Evolutionary conservation across 2,797 vertebrate species (phyloP).

Genomic region (Lepus townsendii): DNA sequence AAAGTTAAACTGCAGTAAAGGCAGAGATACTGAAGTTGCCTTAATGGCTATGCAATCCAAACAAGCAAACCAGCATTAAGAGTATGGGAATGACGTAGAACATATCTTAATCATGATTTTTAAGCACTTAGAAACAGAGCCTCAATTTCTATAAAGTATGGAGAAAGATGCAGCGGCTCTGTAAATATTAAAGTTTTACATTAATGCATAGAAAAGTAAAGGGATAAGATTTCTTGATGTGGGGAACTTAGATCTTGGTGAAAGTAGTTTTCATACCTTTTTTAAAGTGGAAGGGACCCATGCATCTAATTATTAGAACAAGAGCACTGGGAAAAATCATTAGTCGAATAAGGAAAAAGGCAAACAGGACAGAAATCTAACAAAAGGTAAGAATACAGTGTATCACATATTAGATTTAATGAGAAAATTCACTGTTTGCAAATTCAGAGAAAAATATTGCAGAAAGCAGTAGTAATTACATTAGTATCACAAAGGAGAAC

Average conservation of each 20-base stretch:
- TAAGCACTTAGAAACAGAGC: background rate
- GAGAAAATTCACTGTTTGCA: no score
- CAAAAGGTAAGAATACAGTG: background rate
- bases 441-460: background rate
- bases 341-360: background rate
- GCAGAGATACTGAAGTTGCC: slow-evolving; percentile 75
- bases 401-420: background rate
- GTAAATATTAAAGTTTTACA: background rate
- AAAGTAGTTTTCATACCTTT: background rate
- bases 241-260: background rate
- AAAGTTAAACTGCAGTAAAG: slow-evolving; percentile 85
- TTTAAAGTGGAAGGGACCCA: background rate
- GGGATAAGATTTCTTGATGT: background rate
- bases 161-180: background rate
- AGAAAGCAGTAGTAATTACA: background rate
- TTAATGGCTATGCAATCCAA: slow-evolving; percentile 66
- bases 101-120: background rate
- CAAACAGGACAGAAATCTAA: background rate
- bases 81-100: slow-evolving; percentile 76
- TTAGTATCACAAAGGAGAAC: background rate
- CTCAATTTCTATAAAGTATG: background rate
- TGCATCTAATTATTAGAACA: background rate
- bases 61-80: slow-evolving; percentile 80
- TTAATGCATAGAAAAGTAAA: background rate
- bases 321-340: background rate